Base-by-base conservation (phyloP, 2,888 invertebrate genomes). In the Eupithecia vulgata region DNA sequence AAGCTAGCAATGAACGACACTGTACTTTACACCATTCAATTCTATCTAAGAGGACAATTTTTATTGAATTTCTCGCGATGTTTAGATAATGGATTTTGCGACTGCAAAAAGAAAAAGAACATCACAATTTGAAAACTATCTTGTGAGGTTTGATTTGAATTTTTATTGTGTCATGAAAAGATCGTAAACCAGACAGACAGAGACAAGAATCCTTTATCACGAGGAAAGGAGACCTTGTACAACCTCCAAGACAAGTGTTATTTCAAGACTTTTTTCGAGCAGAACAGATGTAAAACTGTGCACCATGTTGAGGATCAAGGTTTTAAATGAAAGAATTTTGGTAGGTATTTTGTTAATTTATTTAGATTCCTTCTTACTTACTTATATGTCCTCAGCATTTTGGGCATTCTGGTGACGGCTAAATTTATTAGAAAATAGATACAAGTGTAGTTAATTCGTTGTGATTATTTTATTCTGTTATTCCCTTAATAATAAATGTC, bases 91-190 rank as follows among this genome's bases (percentile, higher is more conserved):
- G 30, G 30, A 17, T 65, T 42, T 40, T 40, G 65, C 37, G 40
- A 65, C 40, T 65, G 40, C 42, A 42, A 40, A 62, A 62, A 35
- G 37, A 34, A 66, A 75, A 72, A 68, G 59, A 70, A 68, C 37
- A 78, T 77, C 67, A 78, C 69, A 77, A 78, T 81, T 81, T 78
- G 74, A 78, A 80, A 77, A 73, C 73, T 79, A 76, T 78, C 78
- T 79, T 70, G 78, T 72, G 71, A 76, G 78, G 78, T 81, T 82
- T 79, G 79, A 83, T 83, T 84, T 81, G 72, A 80, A 77, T 81
- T 83, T 87, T 87, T 86, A 86, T 82, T 82, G 84, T 82, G 80
- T 75, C 84, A 81, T 79, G 82, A 82, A 81, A 80, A 81, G 73
- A 79, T 78, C 71, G 82, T 85, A 86, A 86, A 86, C 79, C 74